Evolutionary conservation across 2,888 invertebrate species (phyloP).

Genomic region (Phortica okadai): DNA sequence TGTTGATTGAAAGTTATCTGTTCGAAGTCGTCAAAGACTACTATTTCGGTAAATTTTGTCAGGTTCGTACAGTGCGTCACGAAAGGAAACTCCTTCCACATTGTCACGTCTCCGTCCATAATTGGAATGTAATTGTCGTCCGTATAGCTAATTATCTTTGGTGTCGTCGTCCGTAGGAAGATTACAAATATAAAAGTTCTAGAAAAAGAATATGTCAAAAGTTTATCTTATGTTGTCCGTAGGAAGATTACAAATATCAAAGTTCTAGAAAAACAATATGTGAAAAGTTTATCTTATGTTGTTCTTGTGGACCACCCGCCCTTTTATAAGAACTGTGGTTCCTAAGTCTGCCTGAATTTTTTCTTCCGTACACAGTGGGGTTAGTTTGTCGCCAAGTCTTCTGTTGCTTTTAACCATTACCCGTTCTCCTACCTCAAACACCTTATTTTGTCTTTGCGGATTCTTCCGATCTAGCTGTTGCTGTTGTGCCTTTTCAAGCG

Average conservation of each 20-base stretch:
- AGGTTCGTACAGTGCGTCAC: no score
- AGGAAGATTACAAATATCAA: slow-evolving; percentile 16
- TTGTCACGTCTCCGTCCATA: no score
- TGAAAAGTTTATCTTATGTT: neutral
- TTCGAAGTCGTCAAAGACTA: no score
- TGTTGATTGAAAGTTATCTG: no score
- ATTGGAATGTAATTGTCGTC: slow-evolving; percentile 40
- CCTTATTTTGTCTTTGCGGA: slow-evolving; percentile 36
- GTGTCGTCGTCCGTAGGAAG: no score
- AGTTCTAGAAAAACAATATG: neutral
- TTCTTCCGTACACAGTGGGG: slow-evolving; percentile 24
- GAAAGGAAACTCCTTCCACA: no score
- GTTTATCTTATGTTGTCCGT: no score
- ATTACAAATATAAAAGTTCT: no score
- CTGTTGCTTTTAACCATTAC: slow-evolving; percentile 29
- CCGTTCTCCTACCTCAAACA: slow-evolving; percentile 37
- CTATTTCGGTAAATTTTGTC: no score
- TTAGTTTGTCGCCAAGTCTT: slow-evolving; percentile 34
- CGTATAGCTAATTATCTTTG: slow-evolving; percentile 38
- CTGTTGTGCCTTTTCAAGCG: slow-evolving; percentile 3
- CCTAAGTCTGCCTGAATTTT: slow-evolving; percentile 43
- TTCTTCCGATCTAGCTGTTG: neutral
- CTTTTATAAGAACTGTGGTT: slow-evolving; percentile 41
- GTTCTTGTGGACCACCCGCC: neutral
- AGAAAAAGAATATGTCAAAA: no score